Percentiles rank a stretch among this genome's conserved stretches.
These are phyloP conservation scores for Channa maculata DNA, from an alignment of 2,113 vertebrate species.

Conservation along the genomic window DNA sequence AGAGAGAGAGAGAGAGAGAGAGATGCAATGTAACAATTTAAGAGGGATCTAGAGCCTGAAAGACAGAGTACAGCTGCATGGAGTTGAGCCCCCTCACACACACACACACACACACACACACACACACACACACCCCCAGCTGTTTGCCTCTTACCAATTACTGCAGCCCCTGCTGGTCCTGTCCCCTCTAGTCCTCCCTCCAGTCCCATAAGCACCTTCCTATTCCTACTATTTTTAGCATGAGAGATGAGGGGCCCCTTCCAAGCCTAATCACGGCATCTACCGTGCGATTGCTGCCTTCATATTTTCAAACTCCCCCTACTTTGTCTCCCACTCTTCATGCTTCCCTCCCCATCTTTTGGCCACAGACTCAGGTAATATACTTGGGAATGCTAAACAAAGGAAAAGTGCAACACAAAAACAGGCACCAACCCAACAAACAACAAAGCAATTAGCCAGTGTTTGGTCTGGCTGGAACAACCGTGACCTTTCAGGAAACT, in stretches of 20 bases:
- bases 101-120: slow-evolving; percentile 24
- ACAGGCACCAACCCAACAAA: slow-evolving; percentile 68
- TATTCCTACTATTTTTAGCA: slow-evolving; percentile 77
- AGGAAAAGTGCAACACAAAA: slow-evolving; percentile 76
- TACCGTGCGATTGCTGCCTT: slow-evolving; percentile 48
- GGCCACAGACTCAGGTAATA: slow-evolving; percentile 75
- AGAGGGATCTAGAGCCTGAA: slow-evolving; percentile 68
- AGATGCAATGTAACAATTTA: slow-evolving; percentile 60
- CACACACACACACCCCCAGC: slow-evolving; percentile 64
- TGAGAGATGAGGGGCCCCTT: slow-evolving; percentile 47
- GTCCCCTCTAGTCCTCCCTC: slow-evolving; percentile 41
- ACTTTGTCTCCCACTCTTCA: slow-evolving; percentile 46
- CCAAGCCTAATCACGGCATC: slow-evolving; percentile 64
- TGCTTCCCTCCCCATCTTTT: slow-evolving; percentile 49
- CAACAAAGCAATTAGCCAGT: slow-evolving; percentile 79
- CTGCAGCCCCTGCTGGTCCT: slow-evolving; percentile 45
- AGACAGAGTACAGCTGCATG: slow-evolving; percentile 80
- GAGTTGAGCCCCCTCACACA: slow-evolving; percentile 7
- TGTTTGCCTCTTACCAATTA: slow-evolving; percentile 77
- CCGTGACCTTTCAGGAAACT: slow-evolving; percentile 79
- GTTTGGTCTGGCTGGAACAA: slow-evolving; percentile 79
- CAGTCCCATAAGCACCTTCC: slow-evolving; percentile 72
- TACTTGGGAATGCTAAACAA: slow-evolving; percentile 79
- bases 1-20: slow-evolving; percentile 26
- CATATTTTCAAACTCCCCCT: slow-evolving; percentile 53